phyloP scores from a whole-genome alignment of 2,113 vertebrate genomes.

The Scortum barcoo region DNA sequence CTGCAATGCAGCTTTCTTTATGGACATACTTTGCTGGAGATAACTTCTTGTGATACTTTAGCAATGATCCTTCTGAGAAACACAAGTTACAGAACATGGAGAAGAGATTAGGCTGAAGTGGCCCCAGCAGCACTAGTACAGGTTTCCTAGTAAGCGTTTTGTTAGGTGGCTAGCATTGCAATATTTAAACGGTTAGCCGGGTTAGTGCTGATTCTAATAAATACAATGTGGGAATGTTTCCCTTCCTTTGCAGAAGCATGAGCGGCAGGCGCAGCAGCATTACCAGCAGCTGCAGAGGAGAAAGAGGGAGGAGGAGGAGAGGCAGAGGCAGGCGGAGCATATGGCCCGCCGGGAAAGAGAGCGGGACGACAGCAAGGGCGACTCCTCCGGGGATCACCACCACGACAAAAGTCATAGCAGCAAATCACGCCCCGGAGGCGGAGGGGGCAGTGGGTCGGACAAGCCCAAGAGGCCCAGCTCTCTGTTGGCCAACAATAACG shows the following conservation, averaged over 20 bases:
- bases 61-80: neutral
- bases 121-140: constrained; percentile 9
- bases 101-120: neutral
- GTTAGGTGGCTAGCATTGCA: constrained; percentile 36
- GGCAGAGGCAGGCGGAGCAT: constrained; percentile 93
- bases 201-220: constrained; percentile 56
- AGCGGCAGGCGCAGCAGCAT: constrained; percentile 96
- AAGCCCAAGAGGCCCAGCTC: constrained; percentile 96
- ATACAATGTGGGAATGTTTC: constrained; percentile 40
- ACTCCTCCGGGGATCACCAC: constrained; percentile 85
- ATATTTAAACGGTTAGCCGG: constrained; percentile 32
- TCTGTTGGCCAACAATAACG: constrained; percentile 95
- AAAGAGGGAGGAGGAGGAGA: constrained; percentile 94
- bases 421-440: constrained; percentile 85
- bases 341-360: constrained; percentile 91
- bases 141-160: constrained; percentile 23
- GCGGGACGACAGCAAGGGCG: constrained; percentile 82
- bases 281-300: constrained; percentile 97
- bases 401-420: constrained; percentile 87
- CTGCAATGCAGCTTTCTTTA: constrained; percentile 17
- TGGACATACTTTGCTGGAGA: constrained; percentile 7
- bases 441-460: constrained; percentile 80
- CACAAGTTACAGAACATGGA: neutral
- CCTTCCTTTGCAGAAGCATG: constrained; percentile 89
- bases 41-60: constrained; percentile 5